Evolutionary conservation across 2,113 vertebrate genomes (phyloP), one percentile per base, ranked within the genome.

Genomic region (Odobenus rosmarus): DNA sequence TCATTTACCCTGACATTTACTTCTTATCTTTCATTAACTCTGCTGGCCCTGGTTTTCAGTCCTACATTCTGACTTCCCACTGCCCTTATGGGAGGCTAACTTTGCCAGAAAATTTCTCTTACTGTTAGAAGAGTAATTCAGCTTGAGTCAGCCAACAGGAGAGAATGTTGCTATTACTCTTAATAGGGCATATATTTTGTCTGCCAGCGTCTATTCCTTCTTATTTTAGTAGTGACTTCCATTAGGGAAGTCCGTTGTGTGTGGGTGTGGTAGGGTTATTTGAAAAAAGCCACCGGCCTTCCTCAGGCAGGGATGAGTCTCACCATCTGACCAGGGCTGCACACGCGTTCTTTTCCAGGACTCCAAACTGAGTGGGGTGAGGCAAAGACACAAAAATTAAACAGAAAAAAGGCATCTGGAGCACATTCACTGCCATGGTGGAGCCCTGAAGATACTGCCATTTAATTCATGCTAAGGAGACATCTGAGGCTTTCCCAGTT

Each of bases 151-250:
- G 64, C 81, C 83, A 79, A 59, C 13, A 62, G 3, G 24, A 88
- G 42, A 64, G 46, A 59, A 5, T 91, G 15, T 31, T 91, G 36
- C 64, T 57, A n/a, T 71, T 64, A 55, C 33, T 69, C n/a, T 86
- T 10, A 4, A 51, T 11, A 14, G 21, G 57, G 26, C 69, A 21
- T 18, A 49, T 96, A 49, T 96, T 97, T 91, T 97, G 16, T 42
- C 51, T 82, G 36, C 16, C 15, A 24, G 7, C 19, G 88, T 93
- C 51, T 64, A 9, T 71, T 59, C 7, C 53, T 88, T 95, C 26
- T 61, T 57, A 51, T 90, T 94, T 95, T 74, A 49, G 31, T 62
- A 55, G 88, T 93, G 21, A 39, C 79, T 93, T 95, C n/a, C 49
- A 36, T 26, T 82, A 57, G 4, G 4, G 12, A 21, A 72, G 51